Base-by-base conservation (phyloP, 2,888 invertebrate species). In the Acleris literana region DNA sequence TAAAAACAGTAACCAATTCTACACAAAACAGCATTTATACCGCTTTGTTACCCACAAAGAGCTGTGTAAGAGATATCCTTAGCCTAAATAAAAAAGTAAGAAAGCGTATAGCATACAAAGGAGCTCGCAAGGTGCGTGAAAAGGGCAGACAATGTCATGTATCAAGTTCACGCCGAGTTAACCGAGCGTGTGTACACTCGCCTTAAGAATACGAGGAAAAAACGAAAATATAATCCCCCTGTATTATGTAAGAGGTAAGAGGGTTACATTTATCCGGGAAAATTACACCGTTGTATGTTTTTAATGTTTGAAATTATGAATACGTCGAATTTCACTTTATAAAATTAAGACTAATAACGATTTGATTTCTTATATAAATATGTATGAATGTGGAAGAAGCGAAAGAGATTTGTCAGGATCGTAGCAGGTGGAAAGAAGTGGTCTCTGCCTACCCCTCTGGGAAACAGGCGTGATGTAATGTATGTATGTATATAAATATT, bases 141-240 rank as follows among this genome's bases (percentile, higher is more conserved):
- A 81, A 87, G 87, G 85, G 84, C 85, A 83, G 80, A 91, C 90
- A 92, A 92, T 92, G 92, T 92, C 92, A 92, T 88, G 92, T 91
- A 92, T 92, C 92, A 92, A 92, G 92, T 92, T 92, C 90, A 91
- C 79, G 71, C 76, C 70, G 75, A 82, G 84, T 83, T 81, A 84
- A 76, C 85, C 82, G 82, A 84, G 81, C 84, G 82, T 76, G 70
- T 70, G 87, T 87, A 89, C 84, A 81, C 74, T 85, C 81, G 71
- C 71, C 64, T 59, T 59, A 7, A 60, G 43, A 65, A 60, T 44
- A 17, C 18, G 18, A 20, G 46, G 54, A 33, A 43, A 49, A 43
- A 59, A 29, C 17, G 18, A 17, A 18, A 49, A 49, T 25, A 53
- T 25, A 22, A 53, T 22, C 13, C 0, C n/a, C 22, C n/a, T 22